A percentile compares a stretch with the other conserved stretches of the same genome.
Evolutionary conservation across 2,888 invertebrate species (phyloP).

Genomic region (Noctua pronuba): DNA sequence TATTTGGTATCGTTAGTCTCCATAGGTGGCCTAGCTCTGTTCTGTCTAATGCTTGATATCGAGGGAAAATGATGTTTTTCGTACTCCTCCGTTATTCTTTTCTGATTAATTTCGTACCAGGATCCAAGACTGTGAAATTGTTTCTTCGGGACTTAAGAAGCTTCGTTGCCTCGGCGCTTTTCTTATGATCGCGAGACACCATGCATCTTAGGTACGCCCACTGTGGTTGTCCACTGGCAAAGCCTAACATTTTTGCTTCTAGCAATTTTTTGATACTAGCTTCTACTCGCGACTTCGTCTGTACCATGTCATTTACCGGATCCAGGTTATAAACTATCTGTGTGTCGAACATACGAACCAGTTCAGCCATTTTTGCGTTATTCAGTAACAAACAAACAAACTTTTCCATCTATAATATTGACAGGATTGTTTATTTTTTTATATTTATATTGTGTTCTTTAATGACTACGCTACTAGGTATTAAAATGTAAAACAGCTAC

Average conservation of each 20-base stretch:
- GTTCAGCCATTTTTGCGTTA: not conserved
- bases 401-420: not conserved
- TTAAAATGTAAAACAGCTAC: not conserved
- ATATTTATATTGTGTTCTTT: not conserved
- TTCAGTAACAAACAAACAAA: not conserved
- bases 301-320: no score
- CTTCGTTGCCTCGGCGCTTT: not conserved
- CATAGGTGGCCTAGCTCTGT: not conserved
- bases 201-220: not conserved
- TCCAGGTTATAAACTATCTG: no score
- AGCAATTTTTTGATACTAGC: no score
- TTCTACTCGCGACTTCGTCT: no score
- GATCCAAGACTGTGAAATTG: not conserved
- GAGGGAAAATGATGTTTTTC: not conserved
- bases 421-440: not conserved
- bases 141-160: not conserved
- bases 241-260: not conserved
- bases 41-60: not conserved
- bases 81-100: not conserved
- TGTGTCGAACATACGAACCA: not conserved
- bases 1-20: not conserved
- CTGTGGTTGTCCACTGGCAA: not conserved
- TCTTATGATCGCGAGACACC: not conserved
- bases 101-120: not conserved
- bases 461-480: not conserved